Evolutionary conservation across 2,888 invertebrate genomes (phyloP), one percentile per base, ranked within the genome.

Genomic region (Fragum sueziense): DNA sequence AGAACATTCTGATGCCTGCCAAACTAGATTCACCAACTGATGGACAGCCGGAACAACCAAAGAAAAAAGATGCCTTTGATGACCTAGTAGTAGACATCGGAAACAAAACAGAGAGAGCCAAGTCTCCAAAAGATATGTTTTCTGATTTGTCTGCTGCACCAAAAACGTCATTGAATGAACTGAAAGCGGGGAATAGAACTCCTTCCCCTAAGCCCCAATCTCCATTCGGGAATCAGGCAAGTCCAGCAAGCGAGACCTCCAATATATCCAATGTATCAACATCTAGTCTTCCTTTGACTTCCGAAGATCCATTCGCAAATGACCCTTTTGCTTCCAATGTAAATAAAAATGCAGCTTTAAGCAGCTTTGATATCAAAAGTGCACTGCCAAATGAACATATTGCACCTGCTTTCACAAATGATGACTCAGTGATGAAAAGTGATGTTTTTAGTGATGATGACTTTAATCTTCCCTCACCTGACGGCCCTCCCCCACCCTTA

Each of bases 91-190:
- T 88, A 31, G 77, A 81, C 70, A 87, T 89, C 31, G 87, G 85
- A 17, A 57, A 76, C 29, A 85, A 78, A 61, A 62, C 62, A 6
- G 82, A 80, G 54, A 27, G 76, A 11, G 71, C 59, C 22, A 85
- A 86, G 69, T 77, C 86, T 29, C 89, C 89, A 17, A 90, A 89
- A 72, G 88, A 89, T 27, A 79, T 91, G 83, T 91, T 91, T 84
- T 84, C 79, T 41, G 87, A 87, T 27, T 47, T 84, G 29, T 82
- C 74, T 54, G 51, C 85, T 22, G 84, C 85, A 29, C 79, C 88
- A 11, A 91, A 89, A 77, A 89, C 86, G 77, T 82, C 87, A 33
- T 74, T 91, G 72, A 90, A 89, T 82, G 87, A 87, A 59, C 62
- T 91, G 76, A 86, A 86, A 68, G 78, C 76, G 20, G 83, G 73